Base-by-base conservation (phyloP, 2,113 vertebrate genomes). In the Pandion haliaetus region DNA sequence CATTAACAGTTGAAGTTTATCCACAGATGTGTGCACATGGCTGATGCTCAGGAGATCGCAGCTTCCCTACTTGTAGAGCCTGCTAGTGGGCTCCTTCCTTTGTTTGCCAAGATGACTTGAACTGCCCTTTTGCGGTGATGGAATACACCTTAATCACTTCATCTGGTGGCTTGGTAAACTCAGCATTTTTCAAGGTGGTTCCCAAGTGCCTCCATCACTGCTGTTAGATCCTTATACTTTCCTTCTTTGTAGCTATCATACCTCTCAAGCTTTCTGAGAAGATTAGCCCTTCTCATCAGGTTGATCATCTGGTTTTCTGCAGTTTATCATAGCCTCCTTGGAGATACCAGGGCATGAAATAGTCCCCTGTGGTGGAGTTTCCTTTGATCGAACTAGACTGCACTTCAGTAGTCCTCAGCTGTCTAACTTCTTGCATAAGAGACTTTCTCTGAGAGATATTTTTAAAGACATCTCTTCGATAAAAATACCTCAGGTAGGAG, bases 401-500 rank as follows among this genome's bases (percentile, higher is more conserved):
- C 57, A 74, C 67, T 55, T 92, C 70, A 73, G 81, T 42, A 82
- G 50, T 20, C 88, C 76, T 86, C 59, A 93, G 31, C 93, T 92
- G 50, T 29, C 70, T 63, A 34, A 93, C 69, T 95, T 76, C 93
- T 94, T 95, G 81, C 94, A 89, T 93, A 91, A 96, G 84, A 89
- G 58, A 62, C 86, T 91, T 95, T 93, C 62, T 95, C 66, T 8
- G 57, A 25, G 86, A 87, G 84, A 36, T 95, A 89, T 95, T 96
- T 97, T 95, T 94, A 73, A 77, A 96, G 91, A 38, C 32, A 59
- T 91, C 23, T 87, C 78, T 83, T 83, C 42, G 91, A 44, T 92
- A 97, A 96, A 97, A 96, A 95, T 96, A 96, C 71, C 78, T 29
- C 77, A 47, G 92, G 93, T 96, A 20, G 96, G 96, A 94, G 96